Base-by-base conservation (phyloP, 2,888 invertebrate species). In the Diaperis boleti region DNA sequence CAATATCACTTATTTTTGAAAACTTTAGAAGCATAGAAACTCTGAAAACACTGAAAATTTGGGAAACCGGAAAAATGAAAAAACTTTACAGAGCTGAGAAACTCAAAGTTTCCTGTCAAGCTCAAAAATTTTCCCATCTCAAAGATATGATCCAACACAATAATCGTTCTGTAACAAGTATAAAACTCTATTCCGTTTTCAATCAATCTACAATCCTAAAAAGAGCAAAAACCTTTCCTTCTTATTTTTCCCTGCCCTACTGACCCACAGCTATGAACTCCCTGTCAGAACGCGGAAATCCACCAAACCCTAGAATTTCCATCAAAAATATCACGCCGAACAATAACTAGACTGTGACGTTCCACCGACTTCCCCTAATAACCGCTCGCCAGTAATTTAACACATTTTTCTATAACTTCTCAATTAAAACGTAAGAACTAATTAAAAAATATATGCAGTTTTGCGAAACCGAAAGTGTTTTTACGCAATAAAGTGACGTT, bases 291-390 rank as follows among this genome's bases (percentile, higher is more conserved):
- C 33, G 11, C 4, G 33, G 33, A 33, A 33, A 33, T 33, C 33
- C 10, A 33, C 33, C n/a, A 42, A 42, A 42, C 42, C 10, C 18
- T 42, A 42, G 20, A 45, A 45, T 45, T 45, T 47, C 14, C 15
- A 15, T 17, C 8, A 39, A 39, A 39, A 47, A 44, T n/a, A 31
- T 47, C 29, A 13, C 15, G n/a, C 15, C 29, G 31, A 47, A 47
- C 15, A 47, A 47, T 14, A 47, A 47, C 26, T 47, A 31, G 47
- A 47, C 31, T 47, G 31, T 47, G 31, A 31, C 45, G 29, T 15
- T 45, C 29, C 44, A 29, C 44, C 44, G 22, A 11, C 20, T n/a
- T 10, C 20, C 10, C n/a, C 8, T 44, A 22, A 44, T 22, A 44
- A 22, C n/a, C 14, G 31, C 10, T 13, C 7, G 7, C 3, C 11